These are phyloP conservation scores for Crambe crambe DNA, from an alignment of 37 sponge, comb jelly and placozoan species.

Conservation along the genomic window DNA sequence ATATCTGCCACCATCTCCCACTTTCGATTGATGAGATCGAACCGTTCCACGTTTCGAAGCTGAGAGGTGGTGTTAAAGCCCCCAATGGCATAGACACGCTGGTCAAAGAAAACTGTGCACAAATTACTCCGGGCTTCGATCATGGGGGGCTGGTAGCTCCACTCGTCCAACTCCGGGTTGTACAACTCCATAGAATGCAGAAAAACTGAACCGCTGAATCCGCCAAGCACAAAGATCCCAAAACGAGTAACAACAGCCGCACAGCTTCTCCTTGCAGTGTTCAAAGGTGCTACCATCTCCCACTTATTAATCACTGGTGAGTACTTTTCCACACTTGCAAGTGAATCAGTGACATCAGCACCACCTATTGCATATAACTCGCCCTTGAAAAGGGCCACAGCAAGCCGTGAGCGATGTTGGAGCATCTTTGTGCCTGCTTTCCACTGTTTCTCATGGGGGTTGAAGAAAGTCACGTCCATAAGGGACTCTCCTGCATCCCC, in stretches of 20 bases:
- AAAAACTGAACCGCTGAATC: slow-evolving; percentile 68
- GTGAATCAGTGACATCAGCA: slow-evolving; percentile 35
- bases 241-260: slow-evolving; percentile 55
- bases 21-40: slow-evolving; percentile 64
- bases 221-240: slow-evolving; percentile 74
- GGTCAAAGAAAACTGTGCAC: slow-evolving; percentile 60
- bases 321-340: slow-evolving; percentile 69
- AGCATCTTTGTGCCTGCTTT: slow-evolving; percentile 68
- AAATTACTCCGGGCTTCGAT: slow-evolving; percentile 66
- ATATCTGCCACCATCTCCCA: slow-evolving; percentile 74
- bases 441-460: slow-evolving; percentile 74
- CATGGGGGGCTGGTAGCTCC: slow-evolving; percentile 72
- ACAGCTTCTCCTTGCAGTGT: slow-evolving; percentile 53
- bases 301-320: slow-evolving; percentile 49
- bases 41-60: slow-evolving; percentile 72
- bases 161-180: slow-evolving; percentile 52
- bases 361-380: slow-evolving; percentile 83
- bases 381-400: slow-evolving; percentile 54
- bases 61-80: slow-evolving; percentile 50
- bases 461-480: slow-evolving; percentile 60
- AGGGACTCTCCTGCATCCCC: slow-evolving; percentile 58
- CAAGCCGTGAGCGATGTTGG: slow-evolving; percentile 47
- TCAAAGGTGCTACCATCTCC: slow-evolving; percentile 55
- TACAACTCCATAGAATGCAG: slow-evolving; percentile 76
- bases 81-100: slow-evolving; percentile 74